Evolutionary conservation across 2,113 vertebrate species (phyloP), one percentile per base, ranked within the genome.

Genomic region (Phyllopteryx taeniolatus): DNA sequence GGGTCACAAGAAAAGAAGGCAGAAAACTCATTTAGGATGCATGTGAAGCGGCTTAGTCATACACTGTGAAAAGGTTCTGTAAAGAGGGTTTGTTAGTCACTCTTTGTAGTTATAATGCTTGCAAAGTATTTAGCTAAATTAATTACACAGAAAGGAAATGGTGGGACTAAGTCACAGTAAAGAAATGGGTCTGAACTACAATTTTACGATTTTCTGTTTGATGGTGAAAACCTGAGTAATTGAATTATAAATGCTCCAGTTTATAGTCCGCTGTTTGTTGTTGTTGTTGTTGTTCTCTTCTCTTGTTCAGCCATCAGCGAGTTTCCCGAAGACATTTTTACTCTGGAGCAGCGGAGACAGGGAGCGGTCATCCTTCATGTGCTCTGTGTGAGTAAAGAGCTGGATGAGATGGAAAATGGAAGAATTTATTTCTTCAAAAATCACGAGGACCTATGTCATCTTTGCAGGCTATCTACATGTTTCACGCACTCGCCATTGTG

Each of bases 261-360:
- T 62, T 11, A 68, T 20, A 22, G 8, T 42, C 67, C 14, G 6
- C 14, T 59, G 31, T 60, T 42, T 66, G 11, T 57, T 56, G 53
- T 71, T 67, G 0, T 73, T 27, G 27, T 31, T 44, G 46, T 10
- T 79, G 42, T 77, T n/a, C 44, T 33, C 53, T 8, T 79, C 43
- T 84, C 60, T 67, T 83, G 17, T 70, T 19, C 84, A 94, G 93
- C 88, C 27, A 77, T 93, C 74, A 77, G 81, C 56, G 93, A 94
- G 79, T 94, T 94, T 87, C 93, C 93, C 2, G 76, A 91, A 70
- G 93, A 94, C 75, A 68, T 93, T 77, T 94, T 94, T 73, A 89
- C 85, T 56, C 69, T 78, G 76, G 86, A 86, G 72, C 90, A 94
- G 79, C 87, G 90, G 78, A 88, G 87, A 54, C 87, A 89, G 4